Percentiles rank a stretch among this genome's conserved stretches.
Conservation (phyloP, 2,888 invertebrate species). For the Drosophila prostipennis region DNA sequence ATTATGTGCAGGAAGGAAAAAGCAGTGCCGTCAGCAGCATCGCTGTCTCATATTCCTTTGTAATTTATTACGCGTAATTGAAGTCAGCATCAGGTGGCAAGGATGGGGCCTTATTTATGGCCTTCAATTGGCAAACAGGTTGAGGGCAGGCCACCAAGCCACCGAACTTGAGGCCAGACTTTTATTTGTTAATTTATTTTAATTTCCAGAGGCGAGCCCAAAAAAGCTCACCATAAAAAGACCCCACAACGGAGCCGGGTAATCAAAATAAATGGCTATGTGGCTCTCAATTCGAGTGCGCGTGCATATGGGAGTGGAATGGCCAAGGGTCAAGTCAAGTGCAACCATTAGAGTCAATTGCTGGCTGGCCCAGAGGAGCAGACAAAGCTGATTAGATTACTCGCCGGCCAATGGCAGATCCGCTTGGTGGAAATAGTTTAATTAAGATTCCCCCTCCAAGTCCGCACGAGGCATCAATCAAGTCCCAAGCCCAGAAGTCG, state of each 20-base stretch:
- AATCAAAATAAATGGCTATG: slow-evolving; percentile 54
- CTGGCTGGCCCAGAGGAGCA: slow-evolving; percentile 29
- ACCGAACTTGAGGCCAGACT: slow-evolving; percentile 28
- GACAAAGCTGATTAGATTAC: slow-evolving; percentile 55
- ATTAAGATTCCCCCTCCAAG: slow-evolving; percentile 22
- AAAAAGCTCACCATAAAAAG: slow-evolving; percentile 8
- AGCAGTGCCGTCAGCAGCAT: slow-evolving; percentile 31
- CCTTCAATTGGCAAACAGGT: slow-evolving; percentile 41
- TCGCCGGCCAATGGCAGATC: slow-evolving; percentile 36
- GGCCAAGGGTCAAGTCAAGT: slow-evolving; percentile 29
- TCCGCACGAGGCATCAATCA: slow-evolving; percentile 27
- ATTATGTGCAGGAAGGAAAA: slow-evolving; percentile 58
- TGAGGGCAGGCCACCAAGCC: slow-evolving; percentile 16
- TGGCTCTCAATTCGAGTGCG: slow-evolving; percentile 45
- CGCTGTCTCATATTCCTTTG: slow-evolving; percentile 42
- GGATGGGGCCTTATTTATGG: slow-evolving; percentile 32
- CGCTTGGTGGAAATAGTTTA: slow-evolving; percentile 25
- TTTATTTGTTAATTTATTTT: slow-evolving; percentile 58
- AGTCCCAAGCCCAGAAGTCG: slow-evolving; percentile 35
- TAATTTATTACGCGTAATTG: slow-evolving; percentile 76
- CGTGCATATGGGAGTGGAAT: slow-evolving; percentile 36
- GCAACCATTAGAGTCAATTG: slow-evolving; percentile 50
- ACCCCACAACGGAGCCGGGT: too few species aligned
- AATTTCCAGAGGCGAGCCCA: slow-evolving; percentile 42
- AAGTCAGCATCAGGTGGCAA: slow-evolving; percentile 56